Conservation (phyloP, 2,888 invertebrate genomes). For the Bedellia somnulentella region DNA sequence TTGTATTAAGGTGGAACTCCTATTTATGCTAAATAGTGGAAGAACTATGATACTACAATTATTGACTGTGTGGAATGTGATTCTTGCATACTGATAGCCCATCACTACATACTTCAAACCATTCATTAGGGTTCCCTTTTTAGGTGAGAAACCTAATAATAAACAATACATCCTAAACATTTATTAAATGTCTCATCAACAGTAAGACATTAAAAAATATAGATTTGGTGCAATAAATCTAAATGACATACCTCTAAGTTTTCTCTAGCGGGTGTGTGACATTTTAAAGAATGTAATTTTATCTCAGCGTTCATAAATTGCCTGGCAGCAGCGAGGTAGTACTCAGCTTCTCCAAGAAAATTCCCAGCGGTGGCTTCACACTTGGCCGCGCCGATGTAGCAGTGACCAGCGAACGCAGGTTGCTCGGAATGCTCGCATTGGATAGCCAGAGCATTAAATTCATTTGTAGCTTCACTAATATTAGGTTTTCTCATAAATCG, state of each 20-base stretch:
- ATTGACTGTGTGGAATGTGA: not conserved
- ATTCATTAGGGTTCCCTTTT: not conserved
- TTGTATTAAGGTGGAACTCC: too few relatives aligned
- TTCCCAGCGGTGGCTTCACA: slow-evolving; percentile 80
- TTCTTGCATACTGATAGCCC: not conserved
- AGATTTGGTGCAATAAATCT: too few relatives aligned
- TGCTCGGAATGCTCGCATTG: slow-evolving; percentile 81
- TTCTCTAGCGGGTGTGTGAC: slow-evolving; percentile 75
- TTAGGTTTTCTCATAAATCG: slow-evolving; percentile 76
- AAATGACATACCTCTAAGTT: slow-evolving; percentile 74
- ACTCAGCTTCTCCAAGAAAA: slow-evolving; percentile 74
- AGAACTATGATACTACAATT: too few relatives aligned
- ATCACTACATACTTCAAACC: not conserved
- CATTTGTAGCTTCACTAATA: slow-evolving; percentile 75
- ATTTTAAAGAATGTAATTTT: slow-evolving; percentile 67
- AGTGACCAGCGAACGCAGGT: slow-evolving; percentile 81
- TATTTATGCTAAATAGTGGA: too few relatives aligned
- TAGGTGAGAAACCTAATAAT: too few relatives aligned
- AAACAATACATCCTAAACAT: too few relatives aligned
- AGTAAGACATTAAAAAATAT: too few relatives aligned
- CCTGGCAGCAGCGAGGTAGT: slow-evolving; percentile 75
- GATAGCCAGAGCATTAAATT: slow-evolving; percentile 73
- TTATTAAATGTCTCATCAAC: too few relatives aligned
- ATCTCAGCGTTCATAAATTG: slow-evolving; percentile 78
- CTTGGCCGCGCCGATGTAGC: slow-evolving; percentile 77